phyloP scores from a whole-genome alignment of 2,797 vertebrate genomes.

The Chrysocyon brachyurus region DNA sequence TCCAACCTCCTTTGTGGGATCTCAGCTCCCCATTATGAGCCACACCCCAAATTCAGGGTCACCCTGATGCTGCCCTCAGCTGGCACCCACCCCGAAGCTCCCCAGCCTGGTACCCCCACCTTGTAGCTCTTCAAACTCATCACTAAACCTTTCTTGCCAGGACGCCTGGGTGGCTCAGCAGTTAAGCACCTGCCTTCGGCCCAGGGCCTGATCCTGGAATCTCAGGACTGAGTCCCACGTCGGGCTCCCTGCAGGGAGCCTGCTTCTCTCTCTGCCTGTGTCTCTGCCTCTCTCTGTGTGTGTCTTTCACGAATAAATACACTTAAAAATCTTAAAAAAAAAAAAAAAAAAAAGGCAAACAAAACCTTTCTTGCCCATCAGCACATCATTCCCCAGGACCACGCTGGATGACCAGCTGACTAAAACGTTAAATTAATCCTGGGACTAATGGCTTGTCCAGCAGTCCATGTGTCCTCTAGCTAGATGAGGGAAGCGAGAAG shows the following conservation, averaged over 20 bases:
- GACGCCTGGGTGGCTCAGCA: no score
- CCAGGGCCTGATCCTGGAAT: no score
- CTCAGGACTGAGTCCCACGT: no score
- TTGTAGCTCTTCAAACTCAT: not conserved
- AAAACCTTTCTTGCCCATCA: not conserved
- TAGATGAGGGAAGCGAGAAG: not conserved
- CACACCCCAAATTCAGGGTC: not conserved
- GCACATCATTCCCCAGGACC: not conserved
- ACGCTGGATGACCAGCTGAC: not conserved
- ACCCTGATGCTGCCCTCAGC: not conserved
- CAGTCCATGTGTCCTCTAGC: not conserved
- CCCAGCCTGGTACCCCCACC: not conserved
- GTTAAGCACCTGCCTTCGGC: no score
- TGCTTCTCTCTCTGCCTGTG: no score
- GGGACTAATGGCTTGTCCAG: not conserved
- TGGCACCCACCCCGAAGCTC: not conserved
- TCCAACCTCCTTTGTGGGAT: not conserved
- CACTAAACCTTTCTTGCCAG: not conserved
- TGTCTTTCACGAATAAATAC: no score
- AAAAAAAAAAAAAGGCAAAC: not conserved
- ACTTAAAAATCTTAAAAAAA: no score
- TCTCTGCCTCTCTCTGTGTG: no score
- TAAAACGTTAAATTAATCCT: not conserved
- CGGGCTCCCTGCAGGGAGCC: no score
- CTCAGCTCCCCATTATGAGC: not conserved